These are phyloP conservation scores for Gastrophysa polygoni DNA, from an alignment of 2,888 invertebrate species.

Conservation along the genomic window DNA sequence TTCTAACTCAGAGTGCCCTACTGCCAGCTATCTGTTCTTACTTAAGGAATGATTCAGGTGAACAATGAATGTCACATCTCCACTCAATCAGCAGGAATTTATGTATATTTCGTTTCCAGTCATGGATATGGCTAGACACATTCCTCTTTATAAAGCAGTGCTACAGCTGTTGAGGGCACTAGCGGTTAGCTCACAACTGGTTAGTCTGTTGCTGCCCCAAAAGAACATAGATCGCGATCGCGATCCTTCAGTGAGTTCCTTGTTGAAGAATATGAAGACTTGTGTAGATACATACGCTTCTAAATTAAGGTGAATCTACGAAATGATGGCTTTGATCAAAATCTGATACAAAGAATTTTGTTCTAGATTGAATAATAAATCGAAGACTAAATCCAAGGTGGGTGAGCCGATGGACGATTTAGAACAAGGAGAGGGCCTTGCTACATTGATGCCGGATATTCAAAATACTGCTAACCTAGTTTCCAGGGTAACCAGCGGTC, in stretches of 20 bases:
- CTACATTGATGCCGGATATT: constrained; percentile 88
- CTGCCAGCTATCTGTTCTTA: constrained; percentile 89
- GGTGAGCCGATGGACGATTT: constrained; percentile 64
- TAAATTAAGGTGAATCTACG: constrained; percentile 70
- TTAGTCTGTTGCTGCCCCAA: constrained; percentile 69
- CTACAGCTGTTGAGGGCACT: constrained; percentile 80
- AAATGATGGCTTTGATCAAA: no score
- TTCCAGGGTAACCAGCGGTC: constrained; percentile 58
- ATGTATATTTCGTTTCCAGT: constrained; percentile 60
- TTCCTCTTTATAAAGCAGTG: constrained; percentile 88
- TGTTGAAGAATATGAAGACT: constrained; percentile 85
- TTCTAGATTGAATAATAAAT: constrained; percentile 48
- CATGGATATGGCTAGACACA: constrained; percentile 95
- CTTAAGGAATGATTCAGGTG: constrained; percentile 88
- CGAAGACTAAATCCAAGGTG: constrained; percentile 48
- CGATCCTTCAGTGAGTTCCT: constrained; percentile 73
- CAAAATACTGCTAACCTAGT: constrained; percentile 70
- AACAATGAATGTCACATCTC: no score
- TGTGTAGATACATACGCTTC: constrained; percentile 93
- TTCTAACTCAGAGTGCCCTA: constrained; percentile 82
- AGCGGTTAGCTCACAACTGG: constrained; percentile 65
- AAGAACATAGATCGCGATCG: constrained; percentile 42
- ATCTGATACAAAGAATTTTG: constrained; percentile 5
- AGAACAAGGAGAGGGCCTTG: constrained; percentile 88
- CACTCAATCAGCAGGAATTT: no score